phyloP scores from a whole-genome alignment of 2,888 invertebrate genomes.

The Biston betularia region DNA sequence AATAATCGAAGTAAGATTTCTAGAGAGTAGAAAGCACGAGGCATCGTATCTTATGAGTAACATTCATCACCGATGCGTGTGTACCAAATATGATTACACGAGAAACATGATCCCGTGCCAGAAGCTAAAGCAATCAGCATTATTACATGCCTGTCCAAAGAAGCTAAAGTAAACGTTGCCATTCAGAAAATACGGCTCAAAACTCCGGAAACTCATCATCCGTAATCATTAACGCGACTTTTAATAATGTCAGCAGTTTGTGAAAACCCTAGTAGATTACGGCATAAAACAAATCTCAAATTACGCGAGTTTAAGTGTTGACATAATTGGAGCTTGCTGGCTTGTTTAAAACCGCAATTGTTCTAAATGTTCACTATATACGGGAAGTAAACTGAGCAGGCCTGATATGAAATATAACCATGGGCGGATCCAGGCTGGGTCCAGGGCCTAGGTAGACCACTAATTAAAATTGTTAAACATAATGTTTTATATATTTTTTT shows the following conservation, averaged over 20 bases:
- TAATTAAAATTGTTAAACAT: too few species aligned
- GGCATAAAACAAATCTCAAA: conserved; percentile 43
- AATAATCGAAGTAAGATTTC: too few species aligned
- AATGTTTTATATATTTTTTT: too few species aligned
- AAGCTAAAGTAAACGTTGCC: conserved; percentile 10
- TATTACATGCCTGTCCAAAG: conserved; percentile 24
- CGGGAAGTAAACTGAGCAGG: conserved; percentile 19
- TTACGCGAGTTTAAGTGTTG: conserved; percentile 44
- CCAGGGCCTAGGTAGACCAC: too few species aligned
- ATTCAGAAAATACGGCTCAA: conserved; percentile 17
- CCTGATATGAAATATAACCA: not conserved
- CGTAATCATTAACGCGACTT: conserved; percentile 38
- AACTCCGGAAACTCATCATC: not conserved
- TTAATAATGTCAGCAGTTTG: conserved; percentile 41
- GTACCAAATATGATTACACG: conserved; percentile 54
- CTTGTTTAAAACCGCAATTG: conserved; percentile 44
- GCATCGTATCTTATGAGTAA: too few species aligned
- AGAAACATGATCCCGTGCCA: conserved; percentile 67
- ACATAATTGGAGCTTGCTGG: conserved; percentile 28
- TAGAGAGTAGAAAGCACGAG: not conserved
- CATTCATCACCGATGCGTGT: conserved; percentile 50
- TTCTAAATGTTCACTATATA: conserved; percentile 47
- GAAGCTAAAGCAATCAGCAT: conserved; percentile 41
- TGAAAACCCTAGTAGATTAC: conserved; percentile 41
- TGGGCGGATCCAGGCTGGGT: not conserved